Evolutionary conservation across 2,113 vertebrate species (phyloP).

Genomic region (Passer domesticus): DNA sequence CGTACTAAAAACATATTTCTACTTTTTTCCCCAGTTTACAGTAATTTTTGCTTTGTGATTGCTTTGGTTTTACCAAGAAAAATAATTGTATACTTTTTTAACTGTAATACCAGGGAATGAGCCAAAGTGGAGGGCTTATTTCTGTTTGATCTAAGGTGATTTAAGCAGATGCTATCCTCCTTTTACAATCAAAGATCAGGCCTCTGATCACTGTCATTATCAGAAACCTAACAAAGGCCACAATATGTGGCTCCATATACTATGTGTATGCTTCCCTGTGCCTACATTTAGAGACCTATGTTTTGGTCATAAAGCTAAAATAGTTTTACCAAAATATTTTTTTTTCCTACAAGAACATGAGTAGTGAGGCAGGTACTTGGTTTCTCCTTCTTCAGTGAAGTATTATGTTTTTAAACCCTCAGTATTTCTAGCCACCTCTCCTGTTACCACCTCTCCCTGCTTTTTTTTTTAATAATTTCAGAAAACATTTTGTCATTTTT

Average conservation of each 20-base stretch:
- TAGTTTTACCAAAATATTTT: not conserved
- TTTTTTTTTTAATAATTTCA: not conserved
- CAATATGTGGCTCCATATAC: not conserved
- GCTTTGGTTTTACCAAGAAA: not conserved
- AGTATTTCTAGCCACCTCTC: not conserved
- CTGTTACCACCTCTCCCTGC: not conserved
- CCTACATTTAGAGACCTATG: not conserved
- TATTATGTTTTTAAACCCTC: not conserved
- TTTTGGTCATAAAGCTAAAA: not conserved
- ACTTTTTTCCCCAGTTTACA: not conserved
- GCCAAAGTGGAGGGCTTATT: not conserved
- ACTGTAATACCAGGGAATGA: not conserved
- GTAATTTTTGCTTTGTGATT: not conserved
- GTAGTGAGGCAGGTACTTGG: not conserved
- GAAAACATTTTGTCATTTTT: not conserved
- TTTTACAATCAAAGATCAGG: not conserved
- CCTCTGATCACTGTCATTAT: not conserved
- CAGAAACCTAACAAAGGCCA: not conserved
- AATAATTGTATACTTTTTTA: not conserved
- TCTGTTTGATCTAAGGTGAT: not conserved
- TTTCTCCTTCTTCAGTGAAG: not conserved
- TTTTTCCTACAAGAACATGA: not conserved
- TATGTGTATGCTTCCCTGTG: not conserved
- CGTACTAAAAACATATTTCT: not conserved
- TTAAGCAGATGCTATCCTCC: not conserved